Base-by-base conservation (phyloP, 2,888 invertebrate species). In the Lycocerus yunnanus region DNA sequence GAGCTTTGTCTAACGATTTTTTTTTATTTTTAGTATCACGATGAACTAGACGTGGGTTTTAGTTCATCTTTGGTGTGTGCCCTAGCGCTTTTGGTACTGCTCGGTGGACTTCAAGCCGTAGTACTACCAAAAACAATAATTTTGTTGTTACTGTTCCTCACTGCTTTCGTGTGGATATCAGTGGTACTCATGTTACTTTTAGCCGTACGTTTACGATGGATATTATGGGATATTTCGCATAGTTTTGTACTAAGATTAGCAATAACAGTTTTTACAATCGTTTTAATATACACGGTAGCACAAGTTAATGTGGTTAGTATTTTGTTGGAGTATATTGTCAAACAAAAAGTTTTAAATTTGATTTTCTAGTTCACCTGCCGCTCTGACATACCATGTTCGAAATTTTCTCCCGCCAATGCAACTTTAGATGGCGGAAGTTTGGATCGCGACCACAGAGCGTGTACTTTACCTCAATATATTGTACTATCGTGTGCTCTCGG, bases 291-390 rank as follows among this genome's bases (percentile, higher is more conserved):
- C 86, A 93, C 95, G 66, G 95, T 96, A 78, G 95, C 95, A 68
- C 96, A 97, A 89, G 95, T 96, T 76, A 97, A 97, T 90, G 95
- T 96, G 89, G 96, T 97, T 89, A 91, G 95, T 91, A 73, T 66
- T 16, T 60, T 2, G 8, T n/a, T 21, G n/a, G 6, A 5, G 8
- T 6, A n/a, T n/a, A n/a, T 43, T n/a, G 4, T n/a, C 1, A n/a
- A 43, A 13, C 43, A 6, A 43, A 43, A 43, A 43, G 66, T 60
- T 63, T 27, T 24, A 10, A 18, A 60, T 60, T n/a, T 4, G 43
- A 58, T 68, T 76, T 87, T 87, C 73, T 82, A 92, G 92, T 92
- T 92, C 84, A 92, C 92, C 3, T 93, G 93, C 80, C 88, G 90
- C 21, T 88, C 89, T 58, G 89, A 89, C 79, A 84, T 85, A 60